Percentiles rank a stretch among this genome's conserved stretches.
These are phyloP conservation scores for Lagocephalus sceleratus DNA, from an alignment of 2,797 vertebrate species.

Conservation along the genomic window DNA sequence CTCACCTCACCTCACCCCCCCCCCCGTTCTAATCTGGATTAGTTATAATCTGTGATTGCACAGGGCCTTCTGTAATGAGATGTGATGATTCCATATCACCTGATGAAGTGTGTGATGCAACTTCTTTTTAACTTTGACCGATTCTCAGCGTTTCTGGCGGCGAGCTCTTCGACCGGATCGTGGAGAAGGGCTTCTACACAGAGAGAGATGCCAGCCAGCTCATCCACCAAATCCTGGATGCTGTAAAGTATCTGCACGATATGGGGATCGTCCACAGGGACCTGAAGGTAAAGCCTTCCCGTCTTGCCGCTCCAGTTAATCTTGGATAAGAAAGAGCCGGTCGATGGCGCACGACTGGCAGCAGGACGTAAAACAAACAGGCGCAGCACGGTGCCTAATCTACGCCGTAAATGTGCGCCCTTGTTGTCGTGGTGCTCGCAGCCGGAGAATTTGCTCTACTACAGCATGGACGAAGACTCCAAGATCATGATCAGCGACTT, in stretches of 20 bases:
- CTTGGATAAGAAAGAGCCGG: neutral
- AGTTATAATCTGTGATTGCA: too few relatives aligned
- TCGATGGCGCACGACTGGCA: too few relatives aligned
- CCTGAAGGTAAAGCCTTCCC: slow-evolving; percentile 81
- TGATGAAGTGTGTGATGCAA: neutral
- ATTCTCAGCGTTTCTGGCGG: slow-evolving; percentile 88
- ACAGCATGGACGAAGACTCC: slow-evolving; percentile 95
- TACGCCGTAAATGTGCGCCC: too few relatives aligned
- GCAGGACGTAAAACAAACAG: too few relatives aligned
- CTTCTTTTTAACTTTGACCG: neutral
- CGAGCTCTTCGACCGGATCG: slow-evolving; percentile 94
- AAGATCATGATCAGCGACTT: slow-evolving; percentile 99
- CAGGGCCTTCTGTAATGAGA: too few relatives aligned
- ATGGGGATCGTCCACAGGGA: slow-evolving; percentile 95
- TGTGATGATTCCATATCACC: too few relatives aligned
- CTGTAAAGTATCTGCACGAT: slow-evolving; percentile 93
- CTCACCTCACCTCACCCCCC: too few relatives aligned
- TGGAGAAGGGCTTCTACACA: slow-evolving; percentile 97
- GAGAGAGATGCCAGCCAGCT: slow-evolving; percentile 94
- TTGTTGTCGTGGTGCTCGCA: slow-evolving; percentile 45
- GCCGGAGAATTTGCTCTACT: slow-evolving; percentile 96
- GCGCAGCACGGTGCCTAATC: too few relatives aligned
- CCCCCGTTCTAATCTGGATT: too few relatives aligned
- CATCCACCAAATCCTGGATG: slow-evolving; percentile 93
- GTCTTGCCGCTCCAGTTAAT: neutral